Percentiles rank a stretch among this genome's conserved stretches.
phyloP scores from a whole-genome alignment of 2,113 vertebrate species.

The Nanger granti region DNA sequence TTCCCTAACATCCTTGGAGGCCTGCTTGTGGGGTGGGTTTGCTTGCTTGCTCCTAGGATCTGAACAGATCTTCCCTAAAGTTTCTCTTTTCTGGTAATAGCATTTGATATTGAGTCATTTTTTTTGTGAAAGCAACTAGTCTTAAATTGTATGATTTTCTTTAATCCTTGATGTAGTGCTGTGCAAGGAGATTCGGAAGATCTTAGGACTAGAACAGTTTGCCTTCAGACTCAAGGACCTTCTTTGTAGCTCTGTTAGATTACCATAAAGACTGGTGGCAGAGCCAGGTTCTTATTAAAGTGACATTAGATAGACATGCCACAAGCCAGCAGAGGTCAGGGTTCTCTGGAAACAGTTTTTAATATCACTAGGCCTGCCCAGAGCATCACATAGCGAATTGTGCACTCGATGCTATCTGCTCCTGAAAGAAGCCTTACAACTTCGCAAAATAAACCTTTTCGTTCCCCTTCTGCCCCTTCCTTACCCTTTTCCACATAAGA shows the following conservation, averaged over 20 bases:
- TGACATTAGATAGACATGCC: background rate
- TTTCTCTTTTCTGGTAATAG: background rate
- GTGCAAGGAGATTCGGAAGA: background rate
- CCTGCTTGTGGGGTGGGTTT: background rate
- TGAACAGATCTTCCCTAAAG: background rate
- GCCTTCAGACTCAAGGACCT: background rate
- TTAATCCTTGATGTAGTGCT: background rate
- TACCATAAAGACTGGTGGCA: background rate
- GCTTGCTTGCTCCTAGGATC: background rate
- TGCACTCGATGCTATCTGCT: background rate
- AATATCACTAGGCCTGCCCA: background rate
- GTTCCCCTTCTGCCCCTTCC: background rate
- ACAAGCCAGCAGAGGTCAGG: background rate
- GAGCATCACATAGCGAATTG: background rate
- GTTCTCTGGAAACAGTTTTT: background rate
- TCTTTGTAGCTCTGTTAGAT: background rate
- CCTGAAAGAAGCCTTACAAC: background rate
- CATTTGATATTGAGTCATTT: background rate
- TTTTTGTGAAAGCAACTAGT: background rate
- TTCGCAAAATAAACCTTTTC: background rate
- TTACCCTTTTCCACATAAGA: background rate
- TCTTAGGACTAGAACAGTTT: background rate
- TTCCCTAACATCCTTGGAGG: background rate
- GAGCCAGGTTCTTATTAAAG: background rate
- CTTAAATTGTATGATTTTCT: constrained; percentile 8